A percentile compares a stretch with the other conserved stretches of the same genome.
phyloP scores from a whole-genome alignment of 2,888 invertebrate genomes.

The Megaustenia siamemsis region DNA sequence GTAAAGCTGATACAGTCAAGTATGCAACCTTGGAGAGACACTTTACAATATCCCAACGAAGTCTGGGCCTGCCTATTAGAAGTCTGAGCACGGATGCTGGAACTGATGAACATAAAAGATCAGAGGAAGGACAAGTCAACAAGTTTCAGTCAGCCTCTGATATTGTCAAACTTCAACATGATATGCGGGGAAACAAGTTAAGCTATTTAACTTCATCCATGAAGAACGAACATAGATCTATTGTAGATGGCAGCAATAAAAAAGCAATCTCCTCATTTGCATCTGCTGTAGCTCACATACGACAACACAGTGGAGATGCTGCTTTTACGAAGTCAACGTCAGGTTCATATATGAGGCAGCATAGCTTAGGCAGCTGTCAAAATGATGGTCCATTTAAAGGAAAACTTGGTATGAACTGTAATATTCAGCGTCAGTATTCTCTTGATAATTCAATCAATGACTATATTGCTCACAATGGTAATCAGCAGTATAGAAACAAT shows the following conservation, averaged over 20 bases:
- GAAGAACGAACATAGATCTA: background rate
- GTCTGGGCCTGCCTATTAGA: background rate
- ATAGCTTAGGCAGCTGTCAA: conserved; percentile 26
- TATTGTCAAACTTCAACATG: background rate
- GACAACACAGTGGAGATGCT: conserved; percentile 29
- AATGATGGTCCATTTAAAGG: background rate
- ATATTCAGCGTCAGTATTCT: background rate
- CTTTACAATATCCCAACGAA: background rate
- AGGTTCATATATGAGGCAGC: conserved; percentile 32
- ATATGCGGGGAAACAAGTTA: background rate
- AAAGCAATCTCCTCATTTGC: conserved; percentile 42
- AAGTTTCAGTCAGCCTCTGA: background rate
- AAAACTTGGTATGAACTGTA: background rate
- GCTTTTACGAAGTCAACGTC: background rate
- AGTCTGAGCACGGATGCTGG: background rate
- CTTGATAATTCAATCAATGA: background rate
- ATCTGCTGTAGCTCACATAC: conserved; percentile 46
- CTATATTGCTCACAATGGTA: background rate
- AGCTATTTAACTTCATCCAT: conserved; percentile 29
- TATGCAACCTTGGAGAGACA: conserved; percentile 13
- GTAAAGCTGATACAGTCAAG: background rate
- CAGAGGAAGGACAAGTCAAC: conserved; percentile 14
- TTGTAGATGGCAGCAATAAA: background rate
- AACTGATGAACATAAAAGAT: background rate
- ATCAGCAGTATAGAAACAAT: background rate